A percentile compares a stretch with the other conserved stretches of the same genome.
These are phyloP conservation scores for Chionis minor DNA, from an alignment of 2,113 vertebrate genomes.

Conservation along the genomic window DNA sequence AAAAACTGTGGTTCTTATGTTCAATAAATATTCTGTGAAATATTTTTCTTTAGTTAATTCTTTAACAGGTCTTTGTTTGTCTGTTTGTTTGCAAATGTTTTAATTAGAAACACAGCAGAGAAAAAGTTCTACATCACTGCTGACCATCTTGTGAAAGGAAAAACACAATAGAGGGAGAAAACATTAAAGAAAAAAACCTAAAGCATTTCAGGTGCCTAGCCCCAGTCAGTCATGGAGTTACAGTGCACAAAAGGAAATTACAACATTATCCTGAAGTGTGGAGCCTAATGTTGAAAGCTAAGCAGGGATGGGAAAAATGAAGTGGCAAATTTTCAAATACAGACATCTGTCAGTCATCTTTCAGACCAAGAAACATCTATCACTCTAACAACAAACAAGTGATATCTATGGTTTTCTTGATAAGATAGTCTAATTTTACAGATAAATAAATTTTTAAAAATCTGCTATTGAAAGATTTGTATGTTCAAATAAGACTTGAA, in stretches of 20 bases:
- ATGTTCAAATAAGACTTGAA: background rate
- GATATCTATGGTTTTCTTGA: background rate
- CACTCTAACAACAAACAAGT: background rate
- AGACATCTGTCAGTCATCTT: background rate
- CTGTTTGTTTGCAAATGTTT: background rate
- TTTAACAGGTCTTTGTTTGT: background rate
- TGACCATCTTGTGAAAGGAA: background rate
- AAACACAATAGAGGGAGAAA: background rate
- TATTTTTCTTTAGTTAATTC: background rate
- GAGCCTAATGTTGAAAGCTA: background rate
- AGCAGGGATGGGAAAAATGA: background rate
- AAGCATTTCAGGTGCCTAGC: background rate
- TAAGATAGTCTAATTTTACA: background rate
- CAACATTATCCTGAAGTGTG: background rate
- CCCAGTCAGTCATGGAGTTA: background rate
- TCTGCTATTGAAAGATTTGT: background rate
- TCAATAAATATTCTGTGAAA: background rate
- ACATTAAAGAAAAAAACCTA: background rate
- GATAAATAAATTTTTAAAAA: fast-evolving
- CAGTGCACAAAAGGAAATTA: background rate
- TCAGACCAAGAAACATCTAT: background rate
- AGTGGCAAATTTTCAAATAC: background rate
- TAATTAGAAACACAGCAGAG: background rate
- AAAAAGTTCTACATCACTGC: background rate
- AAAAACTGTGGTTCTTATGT: background rate